These are phyloP conservation scores for Drosophila virilis DNA, from an alignment of 1,140 invertebrate species.

Conservation along the genomic window DNA sequence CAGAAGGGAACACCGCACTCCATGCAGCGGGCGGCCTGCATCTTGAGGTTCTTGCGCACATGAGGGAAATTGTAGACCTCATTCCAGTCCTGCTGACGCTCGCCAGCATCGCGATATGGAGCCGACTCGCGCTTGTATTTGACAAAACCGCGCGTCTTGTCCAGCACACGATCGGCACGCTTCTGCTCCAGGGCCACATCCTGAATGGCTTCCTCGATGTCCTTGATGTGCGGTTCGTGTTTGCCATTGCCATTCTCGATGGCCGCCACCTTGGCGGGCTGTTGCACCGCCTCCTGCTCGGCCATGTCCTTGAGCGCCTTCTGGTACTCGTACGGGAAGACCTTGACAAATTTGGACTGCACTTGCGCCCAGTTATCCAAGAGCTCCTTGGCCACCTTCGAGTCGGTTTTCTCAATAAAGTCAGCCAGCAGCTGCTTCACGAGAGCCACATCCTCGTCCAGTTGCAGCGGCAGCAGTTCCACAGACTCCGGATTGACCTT, in stretches of 20 bases:
- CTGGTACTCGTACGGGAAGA: conserved; percentile 99
- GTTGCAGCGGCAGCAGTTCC: conserved; percentile 92
- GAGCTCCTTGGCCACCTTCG: conserved; percentile 92
- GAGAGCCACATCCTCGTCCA: conserved; percentile 91
- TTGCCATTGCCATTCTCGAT: conserved; percentile 85
- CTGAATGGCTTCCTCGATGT: conserved; percentile 95
- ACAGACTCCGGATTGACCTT: conserved; percentile 97
- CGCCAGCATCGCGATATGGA: conserved; percentile 92
- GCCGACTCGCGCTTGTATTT: conserved; percentile 96
- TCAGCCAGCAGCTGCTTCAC: conserved; percentile 93
- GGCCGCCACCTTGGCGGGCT: conserved; percentile 81
- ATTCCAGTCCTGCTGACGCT: conserved; percentile 96
- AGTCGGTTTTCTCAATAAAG: conserved; percentile 95
- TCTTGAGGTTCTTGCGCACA: conserved; percentile 93
- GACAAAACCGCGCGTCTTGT: conserved; percentile 97
- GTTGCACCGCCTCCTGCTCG: conserved; percentile 86
- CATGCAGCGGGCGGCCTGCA: conserved; percentile 99
- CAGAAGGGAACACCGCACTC: conserved; percentile 99
- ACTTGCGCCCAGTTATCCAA: conserved; percentile 93
- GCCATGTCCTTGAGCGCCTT: conserved; percentile 92
- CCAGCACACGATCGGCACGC: conserved; percentile 91
- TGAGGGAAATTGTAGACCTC: conserved; percentile 96
- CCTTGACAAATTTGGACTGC: conserved; percentile 95
- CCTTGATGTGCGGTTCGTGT: conserved; percentile 87
- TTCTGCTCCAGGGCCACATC: conserved; percentile 91